phyloP scores from a whole-genome alignment of 2,113 vertebrate species.

The Rhinoderma darwinii region DNA sequence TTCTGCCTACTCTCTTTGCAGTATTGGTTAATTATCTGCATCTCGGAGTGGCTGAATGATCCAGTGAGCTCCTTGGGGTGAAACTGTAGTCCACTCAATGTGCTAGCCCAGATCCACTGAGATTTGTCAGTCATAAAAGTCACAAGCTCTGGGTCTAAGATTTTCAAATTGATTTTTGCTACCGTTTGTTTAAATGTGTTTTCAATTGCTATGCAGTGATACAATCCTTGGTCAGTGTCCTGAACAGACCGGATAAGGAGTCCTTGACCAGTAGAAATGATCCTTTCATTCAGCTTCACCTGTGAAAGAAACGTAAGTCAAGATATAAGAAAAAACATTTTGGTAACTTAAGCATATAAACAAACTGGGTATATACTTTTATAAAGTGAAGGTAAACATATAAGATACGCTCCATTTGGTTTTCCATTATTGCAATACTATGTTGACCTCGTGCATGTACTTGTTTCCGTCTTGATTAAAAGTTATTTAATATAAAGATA shows the following conservation, averaged over 20 bases:
- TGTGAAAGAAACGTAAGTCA: conserved; percentile 61
- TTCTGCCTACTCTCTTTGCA: conserved; percentile 91
- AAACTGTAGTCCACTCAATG: conserved; percentile 74
- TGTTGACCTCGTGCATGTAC: too few relatives aligned
- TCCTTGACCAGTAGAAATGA: conserved; percentile 88
- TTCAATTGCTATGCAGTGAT: conserved; percentile 94
- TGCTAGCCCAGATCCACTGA: conserved; percentile 85
- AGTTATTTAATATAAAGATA: too few relatives aligned
- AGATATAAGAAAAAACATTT: neutral
- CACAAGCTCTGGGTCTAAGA: conserved; percentile 85
- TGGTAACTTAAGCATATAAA: neutral
- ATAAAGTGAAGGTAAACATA: too few relatives aligned
- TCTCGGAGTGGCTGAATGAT: conserved; percentile 87
- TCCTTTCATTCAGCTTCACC: conserved; percentile 91
- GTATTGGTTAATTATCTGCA: conserved; percentile 90
- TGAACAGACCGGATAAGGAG: conserved; percentile 90
- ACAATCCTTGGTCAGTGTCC: conserved; percentile 87
- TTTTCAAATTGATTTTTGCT: conserved; percentile 91
- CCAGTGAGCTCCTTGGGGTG: conserved; percentile 87
- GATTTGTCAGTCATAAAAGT: conserved; percentile 84
- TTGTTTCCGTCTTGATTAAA: too few relatives aligned
- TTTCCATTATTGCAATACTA: too few relatives aligned
- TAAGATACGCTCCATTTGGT: too few relatives aligned
- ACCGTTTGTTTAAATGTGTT: conserved; percentile 95
- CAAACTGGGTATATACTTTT: too few relatives aligned